Base-by-base conservation (phyloP, 1,140 invertebrate genomes). In the Cryptotermes secundus region DNA sequence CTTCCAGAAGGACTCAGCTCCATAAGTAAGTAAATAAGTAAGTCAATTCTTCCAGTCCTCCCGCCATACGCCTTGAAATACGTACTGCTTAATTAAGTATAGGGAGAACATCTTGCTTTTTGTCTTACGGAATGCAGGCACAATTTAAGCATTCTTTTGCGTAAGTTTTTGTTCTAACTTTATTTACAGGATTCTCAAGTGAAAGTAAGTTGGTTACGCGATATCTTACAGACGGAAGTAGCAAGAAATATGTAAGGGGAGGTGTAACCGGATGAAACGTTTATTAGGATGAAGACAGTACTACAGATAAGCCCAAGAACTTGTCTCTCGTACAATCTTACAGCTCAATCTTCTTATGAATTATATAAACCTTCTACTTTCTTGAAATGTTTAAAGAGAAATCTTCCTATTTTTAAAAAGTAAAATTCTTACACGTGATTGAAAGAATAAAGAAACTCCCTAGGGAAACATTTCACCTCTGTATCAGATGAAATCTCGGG, bases 391-490 rank as follows among this genome's bases (percentile, higher is more conserved):
- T 31, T 72, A 31, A 31, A 72, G 59, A n/a, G 59, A 72, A 31
- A 72, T 72, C 9, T 72, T 16, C 4, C n/a, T 72, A n/a, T 72
- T 72, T 65, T 72, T 72, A 72, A 72, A 31, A 31, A 9, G n/a
- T 10, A 31, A 72, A 72, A 59, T n/a, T 72, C n/a, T 72, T 72
- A 72, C n/a, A 72, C 31, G 59, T 14, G 59, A 72, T 72, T 72
- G 59, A 72, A 72, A n/a, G n/a, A 72, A 72, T 72, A 72, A 72
- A 72, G 31, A n/a, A 72, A 72, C n/a, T 72, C 1, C 59, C 59
- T 3, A 72, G 59, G 59, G 59, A 72, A n/a, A n/a, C 59, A 72
- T 72, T 72, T 72, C 59, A 72, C 26, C 59, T 72, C 2, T 4
- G 59, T 72, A n/a, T 72, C 6, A 72, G 59, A 31, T 31, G 59